Percentiles rank a stretch among this genome's conserved stretches.
Evolutionary conservation across 1,140 invertebrate species (phyloP).

Genomic region (Bradynema listronoti): DNA sequence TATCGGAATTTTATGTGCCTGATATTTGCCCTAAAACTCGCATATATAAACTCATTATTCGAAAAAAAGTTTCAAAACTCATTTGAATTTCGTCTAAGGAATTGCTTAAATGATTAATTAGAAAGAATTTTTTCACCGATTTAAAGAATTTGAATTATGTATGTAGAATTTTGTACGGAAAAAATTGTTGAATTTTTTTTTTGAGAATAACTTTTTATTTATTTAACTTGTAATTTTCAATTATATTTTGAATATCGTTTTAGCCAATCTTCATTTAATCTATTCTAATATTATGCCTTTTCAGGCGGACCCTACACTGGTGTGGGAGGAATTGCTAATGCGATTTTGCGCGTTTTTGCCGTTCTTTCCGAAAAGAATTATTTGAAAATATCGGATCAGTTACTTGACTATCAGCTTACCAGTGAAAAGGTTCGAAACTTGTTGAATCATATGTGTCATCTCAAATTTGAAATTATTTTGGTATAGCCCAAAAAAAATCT

Average conservation of each 20-base stretch:
- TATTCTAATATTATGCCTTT: slow-evolving; percentile 1
- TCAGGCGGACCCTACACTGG: slow-evolving; percentile 30
- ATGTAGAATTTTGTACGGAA: not conserved
- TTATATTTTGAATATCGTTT: not conserved
- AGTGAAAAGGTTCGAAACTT: slow-evolving; percentile 1
- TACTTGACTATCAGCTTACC: slow-evolving; percentile 10
- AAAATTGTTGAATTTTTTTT: not conserved
- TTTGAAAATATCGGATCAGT: slow-evolving; percentile 11
- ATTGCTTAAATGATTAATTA: not conserved
- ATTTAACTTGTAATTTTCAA: not conserved
- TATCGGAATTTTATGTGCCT: too few relatives aligned
- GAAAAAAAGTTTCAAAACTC: too few relatives aligned
- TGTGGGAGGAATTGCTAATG: slow-evolving; percentile 25
- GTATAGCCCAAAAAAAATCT: slow-evolving; percentile 18
- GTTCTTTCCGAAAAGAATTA: not conserved
- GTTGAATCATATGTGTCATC: not conserved
- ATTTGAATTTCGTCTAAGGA: not conserved
- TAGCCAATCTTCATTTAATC: not conserved
- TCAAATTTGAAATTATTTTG: slow-evolving; percentile 3
- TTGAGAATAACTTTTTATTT: not conserved
- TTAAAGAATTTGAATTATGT: not conserved
- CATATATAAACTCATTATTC: too few relatives aligned
- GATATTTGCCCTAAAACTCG: too few relatives aligned
- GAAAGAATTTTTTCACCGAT: not conserved
- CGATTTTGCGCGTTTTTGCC: slow-evolving; percentile 17